Evolutionary conservation across 2,797 vertebrate genomes (phyloP), one percentile per base, ranked within the genome.

Genomic region (Sebastolobus alascanus): DNA sequence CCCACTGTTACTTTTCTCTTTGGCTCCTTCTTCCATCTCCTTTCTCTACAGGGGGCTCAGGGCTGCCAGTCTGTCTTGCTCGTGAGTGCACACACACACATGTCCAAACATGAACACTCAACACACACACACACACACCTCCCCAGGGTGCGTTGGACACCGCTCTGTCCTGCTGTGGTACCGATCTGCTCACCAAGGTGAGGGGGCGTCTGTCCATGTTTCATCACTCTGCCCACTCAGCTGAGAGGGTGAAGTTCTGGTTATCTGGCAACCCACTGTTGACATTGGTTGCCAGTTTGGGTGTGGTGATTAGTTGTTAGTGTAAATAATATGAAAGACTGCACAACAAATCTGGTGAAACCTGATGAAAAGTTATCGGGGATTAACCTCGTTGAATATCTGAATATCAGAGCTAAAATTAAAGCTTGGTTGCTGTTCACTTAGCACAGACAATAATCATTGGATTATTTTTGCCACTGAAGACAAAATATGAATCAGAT

Each of bases 171-270:
- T 38, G 84, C 93, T 91, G 94, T 56, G 92, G 74, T 79, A 85
- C 91, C 93, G 93, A 93, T 94, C 94, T 95, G 94, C 92, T 94
- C 91, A 86, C 84, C 71, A 82, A 93, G 91, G 92, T 91, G 91
- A 92, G 93, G 91, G 92, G 93, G 88, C 78, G 81, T 93, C 93
- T 67, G 85, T 88, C 80, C 58, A 6, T 52, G 82, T 93, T 82
- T 89, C 82, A 82, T 95, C 92, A 90, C 38, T 66, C 74, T 93
- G 93, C 43, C 85, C 77, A 67, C 82, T 94, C 92, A 84, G 75
- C 87, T 89, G 91, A 92, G 77, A 90, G 79, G 84, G 66, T 76
- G 90, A 89, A 68, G 37, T 69, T 82, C 5, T 84, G 88, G 65
- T 73, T 82, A 68, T 86, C 38, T 80, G 71, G 66, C 64, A 75